These are phyloP conservation scores for Amphimedon queenslandica DNA, from an alignment of 37 sponge, comb jelly and placozoan species.

Conservation along the genomic window DNA sequence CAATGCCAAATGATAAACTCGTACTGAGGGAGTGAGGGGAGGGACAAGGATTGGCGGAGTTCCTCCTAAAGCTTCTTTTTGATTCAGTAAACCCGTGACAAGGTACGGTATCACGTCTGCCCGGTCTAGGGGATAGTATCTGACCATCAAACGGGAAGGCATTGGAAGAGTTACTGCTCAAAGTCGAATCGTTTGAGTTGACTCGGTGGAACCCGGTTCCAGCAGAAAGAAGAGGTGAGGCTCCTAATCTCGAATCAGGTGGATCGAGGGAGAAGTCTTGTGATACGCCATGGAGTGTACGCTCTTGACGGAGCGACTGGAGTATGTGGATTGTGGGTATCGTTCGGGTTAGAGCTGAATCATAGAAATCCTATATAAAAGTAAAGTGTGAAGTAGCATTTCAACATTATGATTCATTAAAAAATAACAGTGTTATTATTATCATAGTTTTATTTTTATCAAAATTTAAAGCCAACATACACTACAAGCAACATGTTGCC, in stretches of 20 bases:
- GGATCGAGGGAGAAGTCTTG: neutral
- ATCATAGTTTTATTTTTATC: too few relatives aligned
- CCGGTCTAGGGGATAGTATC: neutral
- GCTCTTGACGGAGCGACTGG: constrained; percentile 13
- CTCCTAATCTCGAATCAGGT: neutral
- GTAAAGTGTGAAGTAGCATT: neutral
- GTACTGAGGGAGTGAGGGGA: neutral
- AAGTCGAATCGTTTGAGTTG: neutral
- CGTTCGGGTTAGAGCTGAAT: constrained; percentile 21
- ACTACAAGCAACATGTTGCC: too few relatives aligned
- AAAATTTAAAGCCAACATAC: too few relatives aligned
- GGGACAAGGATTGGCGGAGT: neutral
- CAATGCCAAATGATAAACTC: too few relatives aligned
- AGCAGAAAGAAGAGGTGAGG: neutral
- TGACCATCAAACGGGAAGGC: neutral
- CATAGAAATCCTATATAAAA: constrained; percentile 24
- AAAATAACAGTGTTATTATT: too few relatives aligned
- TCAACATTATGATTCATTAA: too few relatives aligned
- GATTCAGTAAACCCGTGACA: too few relatives aligned
- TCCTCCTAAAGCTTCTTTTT: too few relatives aligned
- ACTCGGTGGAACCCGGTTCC: neutral
- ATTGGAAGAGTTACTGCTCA: neutral
- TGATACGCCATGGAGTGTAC: constrained; percentile 31
- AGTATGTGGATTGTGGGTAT: constrained; percentile 21
- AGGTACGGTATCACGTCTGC: neutral